Base-by-base conservation (phyloP, 1,140 invertebrate genomes). In the Tetragnatha versicolor region DNA sequence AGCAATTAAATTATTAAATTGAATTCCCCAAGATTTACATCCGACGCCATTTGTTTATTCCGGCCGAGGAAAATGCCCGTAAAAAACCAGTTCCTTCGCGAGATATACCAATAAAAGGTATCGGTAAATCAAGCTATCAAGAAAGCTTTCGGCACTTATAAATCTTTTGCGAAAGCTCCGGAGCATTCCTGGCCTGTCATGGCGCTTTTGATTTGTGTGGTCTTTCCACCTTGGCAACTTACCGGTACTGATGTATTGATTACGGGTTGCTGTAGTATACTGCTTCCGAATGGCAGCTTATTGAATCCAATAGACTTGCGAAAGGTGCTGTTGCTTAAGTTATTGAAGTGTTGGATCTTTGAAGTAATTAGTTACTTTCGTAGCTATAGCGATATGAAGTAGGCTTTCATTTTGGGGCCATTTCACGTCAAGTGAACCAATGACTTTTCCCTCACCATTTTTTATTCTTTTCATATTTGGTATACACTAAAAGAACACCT, bases 1-100 rank as follows among this genome's bases (percentile, higher is more conserved):
- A 75, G 39, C 58, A 75, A 75, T 75, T 75, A 75, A 75, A 75
- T 75, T 75, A 75, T 75, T 75, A 75, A 75, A 75, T 75, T 75
- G 72, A 75, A 75, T 75, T 75, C 58, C 29, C 12, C n/a, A 58
- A 75, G 53, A 75, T 75, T 75, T 75, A 75, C 39, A 75, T 42
- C 20, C 29, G 53, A 49, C 39, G 58, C 51, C 58, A 75, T 75
- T 63, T 75, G 72, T 75, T 61, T 72, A 58, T 72, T 72, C 37
- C 51, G 37, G 72, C 17, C 27, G 68, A 27, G 25, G 33, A 68
- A 68, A 68, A 39, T 29, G 29, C 14, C 27, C 45, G 25, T 31
- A 33, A 60, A n/a, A 55, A 77, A 77, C 73, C 60, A 51, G 73
- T 77, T 65, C 27, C 27, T 25, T n/a, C n/a, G 22, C 51, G 66